Percentiles rank a stretch among this genome's conserved stretches.
Conservation (phyloP, 2,113 vertebrate genomes). For the Triplophysa rosa region DNA sequence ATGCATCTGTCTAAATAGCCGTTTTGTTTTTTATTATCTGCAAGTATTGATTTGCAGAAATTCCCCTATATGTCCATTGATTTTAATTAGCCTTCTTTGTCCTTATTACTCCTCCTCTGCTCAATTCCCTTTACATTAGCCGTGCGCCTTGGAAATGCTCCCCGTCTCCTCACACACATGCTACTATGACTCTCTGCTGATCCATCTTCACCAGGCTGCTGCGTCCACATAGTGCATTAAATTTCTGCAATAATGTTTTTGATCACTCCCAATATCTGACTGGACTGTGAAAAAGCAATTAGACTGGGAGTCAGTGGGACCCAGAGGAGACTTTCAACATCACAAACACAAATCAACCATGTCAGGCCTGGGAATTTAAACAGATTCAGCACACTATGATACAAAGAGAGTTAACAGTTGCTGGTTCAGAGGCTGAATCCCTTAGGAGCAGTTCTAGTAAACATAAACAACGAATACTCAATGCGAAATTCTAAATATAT, state of each 20-base stretch:
- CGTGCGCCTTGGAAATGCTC: constrained; percentile 36
- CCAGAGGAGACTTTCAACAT: constrained; percentile 51
- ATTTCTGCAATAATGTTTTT: constrained; percentile 54
- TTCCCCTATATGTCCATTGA: constrained; percentile 48
- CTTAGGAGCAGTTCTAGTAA: constrained; percentile 34
- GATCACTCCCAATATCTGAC: constrained; percentile 44
- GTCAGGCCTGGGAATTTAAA: constrained; percentile 44
- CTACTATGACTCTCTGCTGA: constrained; percentile 44
- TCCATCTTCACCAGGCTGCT: constrained; percentile 44
- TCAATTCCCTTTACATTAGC: constrained; percentile 43
- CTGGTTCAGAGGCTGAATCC: constrained; percentile 30
- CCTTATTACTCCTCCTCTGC: constrained; percentile 47
- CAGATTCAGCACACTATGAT: constrained; percentile 35
- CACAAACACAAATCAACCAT: constrained; percentile 52
- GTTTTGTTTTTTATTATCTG: constrained; percentile 12
- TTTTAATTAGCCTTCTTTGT: constrained; percentile 55
- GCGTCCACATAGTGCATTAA: constrained; percentile 33
- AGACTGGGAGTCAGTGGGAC: constrained; percentile 46
- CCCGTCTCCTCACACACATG: constrained; percentile 26
- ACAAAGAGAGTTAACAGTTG: constrained; percentile 37
- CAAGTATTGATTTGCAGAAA: constrained; percentile 21
- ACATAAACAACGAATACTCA: constrained; percentile 42
- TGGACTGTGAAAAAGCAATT: constrained; percentile 47
- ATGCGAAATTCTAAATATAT: constrained; percentile 21
- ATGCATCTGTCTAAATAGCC: constrained; percentile 3